Percentiles rank a stretch among this genome's conserved stretches.
phyloP scores from a whole-genome alignment of 2,797 vertebrate species.

The Mormyrus proboscirostris region DNA sequence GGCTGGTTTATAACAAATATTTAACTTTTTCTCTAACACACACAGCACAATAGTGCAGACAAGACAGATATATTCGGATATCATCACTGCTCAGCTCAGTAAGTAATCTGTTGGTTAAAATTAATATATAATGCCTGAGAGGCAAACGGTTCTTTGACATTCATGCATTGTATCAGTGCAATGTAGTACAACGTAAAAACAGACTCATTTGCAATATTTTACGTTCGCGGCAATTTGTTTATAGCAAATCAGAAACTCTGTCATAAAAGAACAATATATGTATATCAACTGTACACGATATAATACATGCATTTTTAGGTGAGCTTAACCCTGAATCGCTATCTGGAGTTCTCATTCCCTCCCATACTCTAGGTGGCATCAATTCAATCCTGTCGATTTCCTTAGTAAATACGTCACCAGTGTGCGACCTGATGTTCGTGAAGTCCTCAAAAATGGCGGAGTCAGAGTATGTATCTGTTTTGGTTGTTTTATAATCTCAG shows the following conservation, averaged over 20 bases:
- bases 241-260: not conserved
- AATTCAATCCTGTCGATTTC: not conserved
- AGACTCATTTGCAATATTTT: not conserved
- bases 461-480: slow-evolving; percentile 34
- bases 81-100: not conserved
- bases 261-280: not conserved
- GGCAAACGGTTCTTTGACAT: not conserved
- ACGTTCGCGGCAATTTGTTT: not conserved
- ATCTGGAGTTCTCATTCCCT: not conserved
- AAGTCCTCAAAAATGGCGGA: slow-evolving; percentile 38
- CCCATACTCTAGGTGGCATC: slow-evolving; percentile 27
- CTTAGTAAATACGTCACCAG: slow-evolving; percentile 24
- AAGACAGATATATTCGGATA: not conserved
- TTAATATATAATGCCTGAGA: not conserved
- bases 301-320: not conserved
- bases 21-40: not conserved
- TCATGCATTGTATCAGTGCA: not conserved
- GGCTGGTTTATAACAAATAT: not conserved
- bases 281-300: not conserved
- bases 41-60: not conserved
- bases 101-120: not conserved
- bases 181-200: not conserved
- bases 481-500: slow-evolving; percentile 28
- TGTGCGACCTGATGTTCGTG: slow-evolving; percentile 27
- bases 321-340: not conserved